These are phyloP conservation scores for Pogonocichla stellata DNA, from an alignment of 2,113 vertebrate genomes.

Conservation along the genomic window DNA sequence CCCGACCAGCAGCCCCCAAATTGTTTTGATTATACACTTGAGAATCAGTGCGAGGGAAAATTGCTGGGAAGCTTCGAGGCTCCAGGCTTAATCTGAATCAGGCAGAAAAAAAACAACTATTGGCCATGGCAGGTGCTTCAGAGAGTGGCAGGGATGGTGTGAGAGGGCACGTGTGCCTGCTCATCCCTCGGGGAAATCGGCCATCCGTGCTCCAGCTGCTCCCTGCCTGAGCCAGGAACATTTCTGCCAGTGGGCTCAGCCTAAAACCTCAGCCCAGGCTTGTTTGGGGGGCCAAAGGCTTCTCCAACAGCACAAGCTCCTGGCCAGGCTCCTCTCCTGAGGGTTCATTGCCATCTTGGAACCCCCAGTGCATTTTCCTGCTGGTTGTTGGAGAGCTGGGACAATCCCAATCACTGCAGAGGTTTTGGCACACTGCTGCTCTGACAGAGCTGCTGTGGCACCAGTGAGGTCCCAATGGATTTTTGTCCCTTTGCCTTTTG, in stretches of 20 bases:
- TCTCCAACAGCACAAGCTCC: not conserved
- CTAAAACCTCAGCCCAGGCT: not conserved
- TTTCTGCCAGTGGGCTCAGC: not conserved
- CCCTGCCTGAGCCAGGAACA: not conserved
- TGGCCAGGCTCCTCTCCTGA: not conserved
- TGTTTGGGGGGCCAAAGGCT: not conserved
- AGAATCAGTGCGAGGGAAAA: not conserved
- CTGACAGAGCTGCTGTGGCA: not conserved
- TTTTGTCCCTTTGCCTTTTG: not conserved
- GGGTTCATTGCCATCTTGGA: not conserved
- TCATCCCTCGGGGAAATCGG: fast-evolving
- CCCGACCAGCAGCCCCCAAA: not conserved
- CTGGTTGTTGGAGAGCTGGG: not conserved
- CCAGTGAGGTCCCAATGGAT: not conserved
- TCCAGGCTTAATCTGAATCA: not conserved
- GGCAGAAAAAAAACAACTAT: not conserved
- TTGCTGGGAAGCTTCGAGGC: not conserved
- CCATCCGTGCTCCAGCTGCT: not conserved
- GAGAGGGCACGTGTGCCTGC: not conserved
- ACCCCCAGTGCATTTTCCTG: not conserved
- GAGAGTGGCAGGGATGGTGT: not conserved
- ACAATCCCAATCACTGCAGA: not conserved
- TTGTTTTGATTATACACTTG: conserved; percentile 26
- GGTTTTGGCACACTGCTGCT: not conserved
- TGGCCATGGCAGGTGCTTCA: not conserved